Base-by-base conservation (phyloP, 2,888 invertebrate species). In the Mycalesis mineus region DNA sequence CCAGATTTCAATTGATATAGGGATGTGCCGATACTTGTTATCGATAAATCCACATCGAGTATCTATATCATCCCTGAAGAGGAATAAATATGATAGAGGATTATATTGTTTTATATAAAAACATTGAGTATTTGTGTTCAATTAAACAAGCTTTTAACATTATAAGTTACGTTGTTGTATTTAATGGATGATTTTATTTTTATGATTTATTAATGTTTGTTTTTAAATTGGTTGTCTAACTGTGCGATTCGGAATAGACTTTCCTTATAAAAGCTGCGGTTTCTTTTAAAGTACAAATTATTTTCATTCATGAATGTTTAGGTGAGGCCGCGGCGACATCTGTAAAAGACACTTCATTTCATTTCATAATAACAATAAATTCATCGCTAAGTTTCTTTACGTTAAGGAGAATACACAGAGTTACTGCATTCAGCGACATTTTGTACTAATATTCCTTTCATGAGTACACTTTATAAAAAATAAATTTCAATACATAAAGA, bases 81-180 rank as follows among this genome's bases (percentile, higher is more conserved):
- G 2, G 22, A 4, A n/a, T n/a, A n/a, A 4, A 22, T 22, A 22
- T 9, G 14, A 45, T 45, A 45, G 45, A 45, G 29, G 29, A 29
- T 17, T 15, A 28, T 33, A 44, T 65, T 55, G 63, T 59, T 59
- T 60, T 55, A 57, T 55, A 39, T 47, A 58, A 60, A 52, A 55
- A 66, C 41, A 53, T 75, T 88, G 89, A 88, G 88, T 88, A 88
- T 88, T 88, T 88, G 89, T 88, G 83, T 88, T 74, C 69, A 70
- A 47, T 73, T 68, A 75, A 74, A 68, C 71, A 72, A 74, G 73
- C 37, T 54, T 40, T 74, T 78, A 77, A 78, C 73, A 75, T 36
- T 81, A 82, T 80, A 84, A 82, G 85, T 88, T 85, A 85, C 87
- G 85, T 88, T 88, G 83, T 88, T 88, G 80, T 83, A 88, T 84